Evolutionary conservation across 2,797 vertebrate genomes (phyloP).

Genomic region (Clarias platycephalus): DNA sequence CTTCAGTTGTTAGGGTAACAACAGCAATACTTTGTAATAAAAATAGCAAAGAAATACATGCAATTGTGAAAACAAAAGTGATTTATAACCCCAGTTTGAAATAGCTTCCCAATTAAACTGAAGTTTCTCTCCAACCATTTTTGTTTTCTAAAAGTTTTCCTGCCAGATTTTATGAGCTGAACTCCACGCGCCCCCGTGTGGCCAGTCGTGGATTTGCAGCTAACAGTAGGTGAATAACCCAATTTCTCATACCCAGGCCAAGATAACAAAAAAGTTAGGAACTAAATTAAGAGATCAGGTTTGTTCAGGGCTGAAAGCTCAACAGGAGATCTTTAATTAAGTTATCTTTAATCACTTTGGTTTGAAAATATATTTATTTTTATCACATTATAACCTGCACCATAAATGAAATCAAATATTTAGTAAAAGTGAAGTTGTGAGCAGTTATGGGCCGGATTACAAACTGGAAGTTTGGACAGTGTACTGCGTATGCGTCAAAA

Average conservation of each 20-base stretch:
- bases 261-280: background rate
- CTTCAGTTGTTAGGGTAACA: background rate
- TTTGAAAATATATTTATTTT: background rate
- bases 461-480: no score
- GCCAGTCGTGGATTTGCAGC: background rate
- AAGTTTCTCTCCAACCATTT: background rate
- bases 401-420: no score
- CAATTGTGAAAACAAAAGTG: background rate
- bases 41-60: background rate
- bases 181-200: slow-evolving; percentile 3
- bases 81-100: background rate
- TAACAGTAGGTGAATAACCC: background rate
- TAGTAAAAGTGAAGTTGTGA: no score
- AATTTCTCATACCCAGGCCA: background rate
- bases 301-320: background rate
- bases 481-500: no score
- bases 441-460: no score
- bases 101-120: background rate
- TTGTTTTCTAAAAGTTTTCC: background rate
- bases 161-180: background rate
- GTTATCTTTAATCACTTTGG: background rate
- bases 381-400: background rate
- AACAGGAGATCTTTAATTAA: background rate
- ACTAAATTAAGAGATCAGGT: background rate
- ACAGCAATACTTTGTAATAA: background rate